Conservation (phyloP, 2,888 invertebrate genomes). For the Mythimna lalbum region DNA sequence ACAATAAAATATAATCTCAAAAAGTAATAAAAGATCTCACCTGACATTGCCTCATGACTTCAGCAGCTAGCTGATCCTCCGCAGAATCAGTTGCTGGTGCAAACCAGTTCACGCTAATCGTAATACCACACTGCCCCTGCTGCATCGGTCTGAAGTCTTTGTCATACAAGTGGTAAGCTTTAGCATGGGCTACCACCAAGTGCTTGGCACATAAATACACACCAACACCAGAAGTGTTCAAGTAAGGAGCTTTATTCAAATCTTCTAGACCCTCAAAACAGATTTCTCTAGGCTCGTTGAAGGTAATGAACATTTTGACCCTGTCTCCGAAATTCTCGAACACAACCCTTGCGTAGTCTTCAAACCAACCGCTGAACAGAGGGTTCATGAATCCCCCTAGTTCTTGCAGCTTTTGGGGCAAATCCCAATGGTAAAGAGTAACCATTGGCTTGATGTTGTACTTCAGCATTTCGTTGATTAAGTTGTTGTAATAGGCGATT, state of each 20-base stretch:
- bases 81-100: constrained; percentile 74
- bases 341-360: constrained; percentile 83
- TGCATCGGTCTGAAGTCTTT: constrained; percentile 73
- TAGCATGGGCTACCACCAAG: constrained; percentile 89
- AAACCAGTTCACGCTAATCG: constrained; percentile 69
- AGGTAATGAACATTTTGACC: constrained; percentile 90
- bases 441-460: constrained; percentile 91
- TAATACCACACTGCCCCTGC: constrained; percentile 71
- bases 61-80: constrained; percentile 52
- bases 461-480: constrained; percentile 91
- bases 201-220: constrained; percentile 87
- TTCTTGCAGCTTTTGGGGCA: constrained; percentile 88
- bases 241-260: constrained; percentile 71
- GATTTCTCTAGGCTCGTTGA: constrained; percentile 88
- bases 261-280: constrained; percentile 83
- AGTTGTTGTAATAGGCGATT: constrained; percentile 91
- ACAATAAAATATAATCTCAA: too few species aligned
- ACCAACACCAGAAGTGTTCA: constrained; percentile 80
- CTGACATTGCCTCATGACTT: constrained; percentile 54
- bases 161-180: constrained; percentile 80
- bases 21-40: constrained; percentile 7
- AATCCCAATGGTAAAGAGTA: constrained; percentile 89
- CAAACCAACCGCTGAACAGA: constrained; percentile 82
- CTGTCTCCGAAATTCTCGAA: constrained; percentile 86
- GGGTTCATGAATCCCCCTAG: constrained; percentile 88